Percentiles rank a stretch among this genome's conserved stretches.
Conservation (phyloP, 1,140 invertebrate species). For the Ladona fulva region DNA sequence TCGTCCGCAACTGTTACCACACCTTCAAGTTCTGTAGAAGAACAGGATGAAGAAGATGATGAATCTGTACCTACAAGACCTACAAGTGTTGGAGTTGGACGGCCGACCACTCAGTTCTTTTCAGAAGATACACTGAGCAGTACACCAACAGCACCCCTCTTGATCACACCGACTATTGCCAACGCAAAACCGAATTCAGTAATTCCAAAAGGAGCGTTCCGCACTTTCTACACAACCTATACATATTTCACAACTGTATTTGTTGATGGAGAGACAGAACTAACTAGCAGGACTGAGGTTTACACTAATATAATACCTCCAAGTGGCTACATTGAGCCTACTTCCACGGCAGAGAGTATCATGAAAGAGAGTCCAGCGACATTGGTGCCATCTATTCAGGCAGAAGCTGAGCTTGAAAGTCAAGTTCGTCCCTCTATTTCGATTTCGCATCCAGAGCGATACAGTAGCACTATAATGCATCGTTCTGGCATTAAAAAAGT, state of each 20-base stretch:
- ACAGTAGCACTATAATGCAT: neutral
- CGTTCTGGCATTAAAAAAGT: neutral
- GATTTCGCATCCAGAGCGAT: neutral
- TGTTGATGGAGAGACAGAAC: slow-evolving; percentile 68
- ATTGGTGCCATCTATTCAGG: neutral
- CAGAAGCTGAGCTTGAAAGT: neutral
- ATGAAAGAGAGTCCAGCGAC: neutral
- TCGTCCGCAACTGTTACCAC: slow-evolving; percentile 31
- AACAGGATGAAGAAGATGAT: neutral
- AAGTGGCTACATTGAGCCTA: neutral
- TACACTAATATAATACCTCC: slow-evolving; percentile 41
- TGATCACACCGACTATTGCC: neutral
- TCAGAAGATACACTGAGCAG: neutral
- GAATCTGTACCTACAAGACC: slow-evolving; percentile 23
- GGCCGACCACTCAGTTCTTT: slow-evolving; percentile 40
- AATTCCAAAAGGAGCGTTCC: slow-evolving; percentile 33
- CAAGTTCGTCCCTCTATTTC: neutral
- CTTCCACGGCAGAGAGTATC: neutral
- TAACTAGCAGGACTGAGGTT: slow-evolving; percentile 71
- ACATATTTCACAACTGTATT: slow-evolving; percentile 85
- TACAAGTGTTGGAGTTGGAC: slow-evolving; percentile 38
- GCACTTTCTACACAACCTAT: slow-evolving; percentile 80
- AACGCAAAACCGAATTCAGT: slow-evolving; percentile 19
- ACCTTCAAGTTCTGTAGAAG: slow-evolving; percentile 17
- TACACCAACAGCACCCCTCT: neutral